phyloP scores from a whole-genome alignment of 2,797 vertebrate genomes.

The Anableps anableps region DNA sequence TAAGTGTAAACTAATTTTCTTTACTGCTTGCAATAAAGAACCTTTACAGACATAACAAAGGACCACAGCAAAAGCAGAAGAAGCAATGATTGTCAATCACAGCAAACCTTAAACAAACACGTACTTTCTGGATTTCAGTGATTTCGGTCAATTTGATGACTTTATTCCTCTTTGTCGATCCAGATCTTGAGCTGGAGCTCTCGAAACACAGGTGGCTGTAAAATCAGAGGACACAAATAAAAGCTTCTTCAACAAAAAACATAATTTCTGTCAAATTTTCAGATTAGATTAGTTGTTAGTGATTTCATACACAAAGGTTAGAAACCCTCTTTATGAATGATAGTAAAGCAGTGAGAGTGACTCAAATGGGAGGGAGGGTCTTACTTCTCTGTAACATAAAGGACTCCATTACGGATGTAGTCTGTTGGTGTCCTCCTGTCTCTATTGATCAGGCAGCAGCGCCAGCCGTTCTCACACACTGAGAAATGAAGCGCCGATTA shows the following conservation, averaged over 20 bases:
- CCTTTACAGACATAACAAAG: too few species aligned
- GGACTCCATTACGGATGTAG: constrained; percentile 95
- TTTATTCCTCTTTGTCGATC: constrained; percentile 97
- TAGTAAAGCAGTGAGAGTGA: neutral
- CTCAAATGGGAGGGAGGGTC: neutral
- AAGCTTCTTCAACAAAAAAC: neutral
- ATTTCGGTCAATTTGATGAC: constrained; percentile 93
- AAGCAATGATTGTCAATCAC: neutral
- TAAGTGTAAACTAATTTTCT: too few species aligned
- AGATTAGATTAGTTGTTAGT: neutral
- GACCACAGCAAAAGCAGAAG: neutral
- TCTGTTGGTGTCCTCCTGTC: constrained; percentile 95
- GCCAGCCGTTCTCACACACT: constrained; percentile 97
- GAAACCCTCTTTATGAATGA: neutral
- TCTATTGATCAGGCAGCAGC: constrained; percentile 96
- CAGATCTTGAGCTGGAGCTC: constrained; percentile 90
- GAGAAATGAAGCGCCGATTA: constrained; percentile 15
- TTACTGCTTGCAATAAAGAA: too few species aligned
- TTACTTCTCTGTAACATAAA: constrained; percentile 97
- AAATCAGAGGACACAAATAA: constrained; percentile 2
- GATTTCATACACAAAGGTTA: neutral
- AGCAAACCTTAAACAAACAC: neutral
- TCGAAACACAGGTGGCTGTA: constrained; percentile 94
- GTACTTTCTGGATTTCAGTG: constrained; percentile 95
- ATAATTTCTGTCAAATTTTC: neutral